These are phyloP conservation scores for Diachasmimorpha longicaudata DNA, from an alignment of 1,140 invertebrate genomes.

Conservation along the genomic window DNA sequence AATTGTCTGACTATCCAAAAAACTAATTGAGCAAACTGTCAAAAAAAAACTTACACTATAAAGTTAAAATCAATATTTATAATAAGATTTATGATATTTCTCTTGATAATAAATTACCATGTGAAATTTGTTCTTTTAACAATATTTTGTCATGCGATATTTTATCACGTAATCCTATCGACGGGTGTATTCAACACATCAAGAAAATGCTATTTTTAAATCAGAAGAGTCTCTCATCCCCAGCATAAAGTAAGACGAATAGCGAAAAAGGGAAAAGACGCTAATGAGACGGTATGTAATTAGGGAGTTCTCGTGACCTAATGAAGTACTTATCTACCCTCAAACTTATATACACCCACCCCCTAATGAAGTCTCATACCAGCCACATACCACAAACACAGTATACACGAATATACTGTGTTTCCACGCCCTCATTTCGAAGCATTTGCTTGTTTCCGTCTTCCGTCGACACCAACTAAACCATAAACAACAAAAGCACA, in stretches of 20 bases:
- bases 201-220: not conserved
- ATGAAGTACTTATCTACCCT: conserved; percentile 62
- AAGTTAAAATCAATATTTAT: too few species aligned
- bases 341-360: conserved; percentile 25
- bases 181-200: too few species aligned
- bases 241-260: conserved; percentile 17
- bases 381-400: not conserved
- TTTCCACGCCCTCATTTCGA: conserved; percentile 16
- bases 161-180: too few species aligned
- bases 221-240: not conserved
- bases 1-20: too few species aligned
- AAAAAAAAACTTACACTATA: too few species aligned
- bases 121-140: not conserved
- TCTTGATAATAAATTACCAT: too few species aligned
- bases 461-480: conserved; percentile 18
- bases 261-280: conserved; percentile 31
- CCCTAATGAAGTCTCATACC: conserved; percentile 27
- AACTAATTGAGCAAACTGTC: too few species aligned
- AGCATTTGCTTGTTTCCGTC: conserved; percentile 10
- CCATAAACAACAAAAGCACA: conserved; percentile 30
- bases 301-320: conserved; percentile 63
- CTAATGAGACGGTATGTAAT: conserved; percentile 64
- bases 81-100: too few species aligned
- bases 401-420: conserved; percentile 10
- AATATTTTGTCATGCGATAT: too few species aligned